Evolutionary conservation across 1,140 invertebrate species (phyloP), one percentile per base, ranked within the genome.

Genomic region (Zaprionus davidi): DNA sequence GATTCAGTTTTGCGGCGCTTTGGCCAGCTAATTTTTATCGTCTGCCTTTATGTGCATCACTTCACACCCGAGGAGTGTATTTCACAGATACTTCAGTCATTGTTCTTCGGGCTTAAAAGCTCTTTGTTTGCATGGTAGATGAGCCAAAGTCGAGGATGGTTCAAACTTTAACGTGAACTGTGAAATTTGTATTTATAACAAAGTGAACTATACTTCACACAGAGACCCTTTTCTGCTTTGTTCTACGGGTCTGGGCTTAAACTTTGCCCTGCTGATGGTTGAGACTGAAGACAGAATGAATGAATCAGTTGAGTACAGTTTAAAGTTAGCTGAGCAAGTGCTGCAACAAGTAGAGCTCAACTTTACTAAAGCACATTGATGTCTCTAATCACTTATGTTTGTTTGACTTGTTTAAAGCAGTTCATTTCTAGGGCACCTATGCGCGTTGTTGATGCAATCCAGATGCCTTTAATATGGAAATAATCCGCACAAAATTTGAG

Each of bases 11-110:
- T 71, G 73, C 68, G 55, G 60, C 73, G 57, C 73, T 71, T 76
- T 76, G 69, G 73, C 68, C 46, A 55, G 60, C 72, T 75, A 75
- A 75, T 75, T 76, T 75, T 76, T 76, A 76, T 76, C 73, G 60
- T 44, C 55, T 34, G 73, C 68, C 60, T 71, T 71, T 76, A 64
- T 71, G 73, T 75, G 72, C 72, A 75, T 71, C 73, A 76, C 73
- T 76, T 76, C 69, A 76, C 73, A 76, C 67, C 59, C 67, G 58
- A 58, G 24, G 60, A 65, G 41, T 71, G 69, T 65, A 71, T 71
- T 76, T 76, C 34, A 49, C 72, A 75, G 72, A 71, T 71, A 63
- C 72, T 75, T 75, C n/a, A 53, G 70, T 53, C 72, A 75, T 75
- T 75, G 67, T 75, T 75, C 67, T 71, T 51, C 7, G 41, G 38